Evolutionary conservation across 1,140 invertebrate species (phyloP), one percentile per base, ranked within the genome.

Genomic region (Zaprionus ghesquierei): DNA sequence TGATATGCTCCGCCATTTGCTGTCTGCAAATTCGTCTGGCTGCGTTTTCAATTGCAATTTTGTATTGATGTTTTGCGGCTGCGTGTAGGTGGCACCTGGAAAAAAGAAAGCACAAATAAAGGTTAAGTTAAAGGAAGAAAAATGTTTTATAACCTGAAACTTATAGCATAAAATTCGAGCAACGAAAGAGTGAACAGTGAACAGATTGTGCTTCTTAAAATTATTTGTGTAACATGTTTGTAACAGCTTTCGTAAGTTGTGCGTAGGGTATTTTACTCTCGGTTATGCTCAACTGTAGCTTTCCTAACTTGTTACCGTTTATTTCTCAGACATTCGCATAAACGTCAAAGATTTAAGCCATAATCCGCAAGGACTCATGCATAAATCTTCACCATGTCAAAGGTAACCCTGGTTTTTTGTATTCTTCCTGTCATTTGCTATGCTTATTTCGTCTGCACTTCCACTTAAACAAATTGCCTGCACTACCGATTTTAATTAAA

Each of bases 1-100:
- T 75, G 82, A 89, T 86, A 86, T 89, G 80, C 77, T 89, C 23
- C 76, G 74, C 80, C 82, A 86, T 65, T 81, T 84, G 63, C 44
- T 79, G 58, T 27, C 25, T 55, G 68, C n/a, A n/a, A n/a, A n/a
- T 23, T 89, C 84, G 77, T 70, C 68, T 71, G 84, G 79, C 58
- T 69, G 68, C 15, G 72, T 62, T 50, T 75, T 81, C 18, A 25
- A 15, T 49, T 69, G 69, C 64, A 76, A 60, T 51, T 79, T 87
- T 68, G 75, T 72, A 72, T 78, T 91, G 90, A 91, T 91, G 76
- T 91, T 91, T 56, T 91, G 90, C 64, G 81, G 89, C 69, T 87
- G 73, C 62, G 81, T 87, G 33, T 85, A 79, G 70, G 76, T 87
- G 82, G 82, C 79, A 70, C 89, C 89, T 91, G 74, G 1, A 84